Conservation (phyloP, 2,113 vertebrate genomes). For the Noctilio leporinus region DNA sequence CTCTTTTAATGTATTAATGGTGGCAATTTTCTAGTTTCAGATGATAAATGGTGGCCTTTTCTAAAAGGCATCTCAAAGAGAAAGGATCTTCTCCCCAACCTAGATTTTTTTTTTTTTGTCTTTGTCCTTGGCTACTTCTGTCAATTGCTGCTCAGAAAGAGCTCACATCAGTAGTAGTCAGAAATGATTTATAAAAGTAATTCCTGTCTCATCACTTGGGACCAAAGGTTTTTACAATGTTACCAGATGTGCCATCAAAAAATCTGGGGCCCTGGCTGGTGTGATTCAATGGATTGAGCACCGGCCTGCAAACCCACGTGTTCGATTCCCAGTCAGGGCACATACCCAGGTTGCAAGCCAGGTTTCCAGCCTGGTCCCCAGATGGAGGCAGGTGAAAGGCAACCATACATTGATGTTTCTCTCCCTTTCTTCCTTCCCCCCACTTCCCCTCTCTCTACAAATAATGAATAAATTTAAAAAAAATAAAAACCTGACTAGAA, state of each 20-base stretch:
- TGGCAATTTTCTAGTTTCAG: conserved; percentile 67
- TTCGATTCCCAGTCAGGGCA: too few relatives aligned
- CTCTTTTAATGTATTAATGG: conserved; percentile 69
- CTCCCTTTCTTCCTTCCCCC: too few relatives aligned
- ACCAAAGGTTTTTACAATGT: conserved; percentile 79
- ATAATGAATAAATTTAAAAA: too few relatives aligned
- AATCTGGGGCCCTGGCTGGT: too few relatives aligned
- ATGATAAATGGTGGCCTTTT: conserved; percentile 61
- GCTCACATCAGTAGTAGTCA: conserved; percentile 77
- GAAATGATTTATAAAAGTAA: conserved; percentile 82
- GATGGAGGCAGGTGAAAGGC: too few relatives aligned
- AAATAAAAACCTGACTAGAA: too few relatives aligned
- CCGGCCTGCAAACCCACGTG: too few relatives aligned
- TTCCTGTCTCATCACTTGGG: conserved; percentile 79
- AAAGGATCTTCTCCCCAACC: conserved; percentile 56
- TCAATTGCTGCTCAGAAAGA: conserved; percentile 67
- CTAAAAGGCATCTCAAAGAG: conserved; percentile 42
- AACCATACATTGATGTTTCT: too few relatives aligned
- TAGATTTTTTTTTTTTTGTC: neutral
- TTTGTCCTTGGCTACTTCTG: conserved; percentile 74
- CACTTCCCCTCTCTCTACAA: too few relatives aligned
- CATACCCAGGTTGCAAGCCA: too few relatives aligned
- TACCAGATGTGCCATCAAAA: conserved; percentile 82
- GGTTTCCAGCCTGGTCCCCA: too few relatives aligned
- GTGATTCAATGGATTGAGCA: too few relatives aligned